These are phyloP conservation scores for Ctenopoma multispine DNA, from an alignment of 2,797 vertebrate species.

Conservation along the genomic window DNA sequence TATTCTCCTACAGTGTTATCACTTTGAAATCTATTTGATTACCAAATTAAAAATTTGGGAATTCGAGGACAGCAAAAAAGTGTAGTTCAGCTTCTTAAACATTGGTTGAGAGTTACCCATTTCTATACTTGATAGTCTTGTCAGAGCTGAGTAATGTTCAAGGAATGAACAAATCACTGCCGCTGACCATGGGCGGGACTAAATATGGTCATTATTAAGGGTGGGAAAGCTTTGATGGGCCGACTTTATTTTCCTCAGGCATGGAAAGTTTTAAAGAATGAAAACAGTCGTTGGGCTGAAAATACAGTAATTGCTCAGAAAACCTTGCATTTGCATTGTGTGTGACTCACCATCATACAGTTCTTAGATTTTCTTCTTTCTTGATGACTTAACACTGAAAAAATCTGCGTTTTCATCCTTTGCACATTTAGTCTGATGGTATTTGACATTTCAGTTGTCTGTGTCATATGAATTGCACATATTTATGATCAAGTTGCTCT, in stretches of 20 bases:
- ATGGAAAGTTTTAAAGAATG: neutral
- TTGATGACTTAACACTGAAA: slow-evolving; percentile 11
- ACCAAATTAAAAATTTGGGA: neutral
- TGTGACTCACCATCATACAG: slow-evolving; percentile 26
- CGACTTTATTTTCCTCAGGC: slow-evolving; percentile 9
- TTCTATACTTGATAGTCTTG: slow-evolving; percentile 15
- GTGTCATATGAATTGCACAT: neutral
- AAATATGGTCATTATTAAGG: slow-evolving; percentile 54
- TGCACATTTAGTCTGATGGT: fast-evolving
- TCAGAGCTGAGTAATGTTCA: slow-evolving; percentile 33
- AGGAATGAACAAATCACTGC: slow-evolving; percentile 49
- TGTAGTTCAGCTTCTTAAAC: neutral
- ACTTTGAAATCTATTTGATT: neutral
- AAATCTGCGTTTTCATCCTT: slow-evolving; percentile 1
- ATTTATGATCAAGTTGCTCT: neutral
- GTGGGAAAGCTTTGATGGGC: slow-evolving; percentile 25
- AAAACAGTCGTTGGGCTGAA: slow-evolving; percentile 1
- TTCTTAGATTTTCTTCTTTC: neutral
- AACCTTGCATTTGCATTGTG: neutral
- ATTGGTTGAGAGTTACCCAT: neutral
- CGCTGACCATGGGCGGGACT: slow-evolving; percentile 43
- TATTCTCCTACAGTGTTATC: neutral
- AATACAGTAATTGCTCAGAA: slow-evolving; percentile 6
- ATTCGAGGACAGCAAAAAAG: neutral
- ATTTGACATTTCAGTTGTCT: too few species aligned